phyloP scores from a whole-genome alignment of 2,888 invertebrate genomes.

The Pantelozetes paolii region DNA sequence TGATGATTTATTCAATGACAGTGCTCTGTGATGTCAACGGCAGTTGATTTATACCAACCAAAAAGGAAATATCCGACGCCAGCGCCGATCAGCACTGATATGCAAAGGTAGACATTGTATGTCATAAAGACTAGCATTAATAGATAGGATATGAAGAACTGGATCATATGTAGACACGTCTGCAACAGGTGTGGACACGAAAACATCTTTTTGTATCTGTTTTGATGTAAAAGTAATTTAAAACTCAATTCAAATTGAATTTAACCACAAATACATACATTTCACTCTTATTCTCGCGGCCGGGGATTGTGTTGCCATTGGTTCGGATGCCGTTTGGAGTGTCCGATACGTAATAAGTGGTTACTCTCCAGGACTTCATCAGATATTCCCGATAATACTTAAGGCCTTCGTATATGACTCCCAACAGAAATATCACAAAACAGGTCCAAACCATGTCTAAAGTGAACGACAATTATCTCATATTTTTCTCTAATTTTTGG shows the following conservation, averaged over 20 bases:
- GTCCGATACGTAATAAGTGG: constrained; percentile 45
- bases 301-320: constrained; percentile 7
- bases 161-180: constrained; percentile 79
- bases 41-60: constrained; percentile 74
- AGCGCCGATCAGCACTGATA: constrained; percentile 81
- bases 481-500: no score
- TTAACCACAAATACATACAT: neutral
- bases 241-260: neutral
- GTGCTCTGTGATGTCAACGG: constrained; percentile 47
- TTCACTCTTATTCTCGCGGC: neutral
- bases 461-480: neutral
- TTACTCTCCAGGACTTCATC: constrained; percentile 44
- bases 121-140: constrained; percentile 97
- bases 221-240: no score
- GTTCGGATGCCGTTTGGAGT: constrained; percentile 37
- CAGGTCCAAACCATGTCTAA: constrained; percentile 75
- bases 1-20: constrained; percentile 47
- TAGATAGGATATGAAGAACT: constrained; percentile 84
- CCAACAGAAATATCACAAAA: constrained; percentile 84
- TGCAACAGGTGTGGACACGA: constrained; percentile 66
- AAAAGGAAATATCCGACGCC: constrained; percentile 89
- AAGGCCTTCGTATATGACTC: constrained; percentile 88
- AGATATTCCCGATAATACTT: constrained; percentile 58
- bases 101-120: constrained; percentile 87
- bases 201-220: constrained; percentile 28